A percentile compares a stretch with the other conserved stretches of the same genome.
These are phyloP conservation scores for Naso thynnoides DNA, from an alignment of 2,797 vertebrate species.

Conservation along the genomic window DNA sequence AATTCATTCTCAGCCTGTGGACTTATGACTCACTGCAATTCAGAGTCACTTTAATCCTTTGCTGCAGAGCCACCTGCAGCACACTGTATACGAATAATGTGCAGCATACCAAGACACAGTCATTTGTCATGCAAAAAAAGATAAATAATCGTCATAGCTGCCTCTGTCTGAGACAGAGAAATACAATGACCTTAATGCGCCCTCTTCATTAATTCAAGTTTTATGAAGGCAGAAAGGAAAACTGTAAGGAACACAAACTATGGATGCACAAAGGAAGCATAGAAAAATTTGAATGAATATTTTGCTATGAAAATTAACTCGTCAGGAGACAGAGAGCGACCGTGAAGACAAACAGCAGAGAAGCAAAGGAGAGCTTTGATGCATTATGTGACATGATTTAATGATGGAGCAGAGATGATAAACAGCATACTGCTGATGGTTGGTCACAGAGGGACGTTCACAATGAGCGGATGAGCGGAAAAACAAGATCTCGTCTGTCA, in stretches of 20 bases:
- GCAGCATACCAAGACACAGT: slow-evolving; percentile 8
- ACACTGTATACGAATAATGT: neutral
- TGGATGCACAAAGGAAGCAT: slow-evolving; percentile 5
- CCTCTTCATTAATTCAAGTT: slow-evolving; percentile 33
- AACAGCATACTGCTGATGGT: slow-evolving; percentile 35
- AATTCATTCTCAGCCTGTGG: slow-evolving; percentile 24
- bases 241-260: slow-evolving; percentile 16
- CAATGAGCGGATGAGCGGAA: slow-evolving; percentile 18
- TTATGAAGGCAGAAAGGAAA: neutral
- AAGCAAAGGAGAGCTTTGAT: slow-evolving; percentile 37
- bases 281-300: slow-evolving; percentile 18
- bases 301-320: slow-evolving; percentile 6
- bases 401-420: slow-evolving; percentile 45
- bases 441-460: slow-evolving; percentile 25
- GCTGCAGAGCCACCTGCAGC: slow-evolving; percentile 7
- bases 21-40: slow-evolving; percentile 35
- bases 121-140: slow-evolving; percentile 28
- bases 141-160: slow-evolving; percentile 15
- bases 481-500: slow-evolving; percentile 30
- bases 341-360: slow-evolving; percentile 5
- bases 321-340: slow-evolving; percentile 12
- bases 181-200: slow-evolving; percentile 14
- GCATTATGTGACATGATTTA: slow-evolving; percentile 42
- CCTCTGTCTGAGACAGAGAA: slow-evolving; percentile 26
- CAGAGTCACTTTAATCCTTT: slow-evolving; percentile 22